These are phyloP conservation scores for Danio aesculapii DNA, from an alignment of 2,797 vertebrate genomes.

Conservation along the genomic window DNA sequence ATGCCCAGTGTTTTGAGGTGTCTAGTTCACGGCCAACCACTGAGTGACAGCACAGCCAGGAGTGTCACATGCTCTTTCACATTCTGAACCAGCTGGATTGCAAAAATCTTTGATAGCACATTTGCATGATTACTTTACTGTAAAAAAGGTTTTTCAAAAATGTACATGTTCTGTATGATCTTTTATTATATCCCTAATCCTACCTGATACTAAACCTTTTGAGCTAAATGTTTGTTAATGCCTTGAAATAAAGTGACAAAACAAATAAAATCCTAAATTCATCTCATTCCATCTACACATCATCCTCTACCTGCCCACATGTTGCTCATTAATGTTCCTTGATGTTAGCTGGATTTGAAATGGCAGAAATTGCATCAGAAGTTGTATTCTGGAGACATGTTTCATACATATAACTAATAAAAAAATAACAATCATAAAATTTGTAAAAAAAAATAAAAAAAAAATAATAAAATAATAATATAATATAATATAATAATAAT, in stretches of 20 bases:
- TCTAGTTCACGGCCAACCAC: conserved; percentile 44
- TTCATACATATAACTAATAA: too few species aligned
- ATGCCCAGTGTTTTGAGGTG: conserved; percentile 46
- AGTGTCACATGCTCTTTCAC: neutral
- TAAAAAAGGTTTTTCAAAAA: neutral
- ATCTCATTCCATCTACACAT: neutral
- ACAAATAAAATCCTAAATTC: too few species aligned
- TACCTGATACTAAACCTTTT: too few species aligned
- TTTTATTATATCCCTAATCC: too few species aligned
- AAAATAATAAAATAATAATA: too few species aligned
- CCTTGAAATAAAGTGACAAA: too few species aligned
- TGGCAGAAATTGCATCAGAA: neutral
- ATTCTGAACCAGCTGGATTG: neutral
- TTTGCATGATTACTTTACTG: neutral
- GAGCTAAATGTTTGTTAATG: too few species aligned
- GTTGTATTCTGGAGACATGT: neutral
- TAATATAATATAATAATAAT: too few species aligned
- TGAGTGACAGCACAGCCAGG: conserved; percentile 23
- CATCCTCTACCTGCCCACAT: neutral
- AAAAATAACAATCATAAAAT: too few species aligned
- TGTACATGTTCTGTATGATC: neutral
- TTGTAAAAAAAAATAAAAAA: too few species aligned
- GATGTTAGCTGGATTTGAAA: neutral
- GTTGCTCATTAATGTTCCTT: neutral
- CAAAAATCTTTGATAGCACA: neutral